Conservation (phyloP, 2,888 invertebrate genomes). For the Auanema sp. region DNA sequence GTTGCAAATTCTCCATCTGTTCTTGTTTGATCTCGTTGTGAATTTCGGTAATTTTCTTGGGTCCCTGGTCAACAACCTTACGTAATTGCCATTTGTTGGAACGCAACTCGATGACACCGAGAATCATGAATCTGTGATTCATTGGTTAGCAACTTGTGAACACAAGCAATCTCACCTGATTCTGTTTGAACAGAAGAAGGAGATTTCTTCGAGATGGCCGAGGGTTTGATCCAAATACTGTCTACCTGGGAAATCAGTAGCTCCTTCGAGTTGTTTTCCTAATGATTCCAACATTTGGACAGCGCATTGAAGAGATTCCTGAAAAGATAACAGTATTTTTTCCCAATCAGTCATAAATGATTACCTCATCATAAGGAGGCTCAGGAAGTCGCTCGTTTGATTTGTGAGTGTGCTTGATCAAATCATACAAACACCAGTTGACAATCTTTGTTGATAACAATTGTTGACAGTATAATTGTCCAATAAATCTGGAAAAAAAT, state of each 20-base stretch:
- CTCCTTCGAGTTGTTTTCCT: slow-evolving; percentile 11
- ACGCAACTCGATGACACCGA: slow-evolving; percentile 41
- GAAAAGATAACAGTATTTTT: neutral
- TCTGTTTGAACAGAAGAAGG: slow-evolving; percentile 29
- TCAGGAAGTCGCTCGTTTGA: slow-evolving; percentile 8
- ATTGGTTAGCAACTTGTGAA: too few species aligned
- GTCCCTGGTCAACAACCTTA: slow-evolving; percentile 42
- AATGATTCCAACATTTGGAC: slow-evolving; percentile 21
- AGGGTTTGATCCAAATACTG: slow-evolving; percentile 30
- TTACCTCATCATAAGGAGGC: slow-evolving; percentile 22
- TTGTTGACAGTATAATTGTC: slow-evolving; percentile 41
- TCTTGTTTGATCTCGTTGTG: slow-evolving; percentile 44
- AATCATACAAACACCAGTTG: slow-evolving; percentile 34
- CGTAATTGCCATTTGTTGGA: slow-evolving; percentile 35
- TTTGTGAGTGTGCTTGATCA: slow-evolving; percentile 25
- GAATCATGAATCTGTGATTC: slow-evolving; percentile 52
- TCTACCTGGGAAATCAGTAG: slow-evolving; percentile 9
- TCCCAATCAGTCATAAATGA: neutral
- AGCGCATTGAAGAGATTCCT: slow-evolving; percentile 39
- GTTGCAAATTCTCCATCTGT: slow-evolving; percentile 34
- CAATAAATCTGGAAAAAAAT: slow-evolving; percentile 47
- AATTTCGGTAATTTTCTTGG: slow-evolving; percentile 49
- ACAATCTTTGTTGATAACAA: slow-evolving; percentile 45
- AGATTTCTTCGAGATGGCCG: slow-evolving; percentile 21
- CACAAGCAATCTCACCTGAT: slow-evolving; percentile 25